A percentile compares a stretch with the other conserved stretches of the same genome.
Evolutionary conservation across 2,797 vertebrate genomes (phyloP).

Genomic region (Anomalospiza imberbis): DNA sequence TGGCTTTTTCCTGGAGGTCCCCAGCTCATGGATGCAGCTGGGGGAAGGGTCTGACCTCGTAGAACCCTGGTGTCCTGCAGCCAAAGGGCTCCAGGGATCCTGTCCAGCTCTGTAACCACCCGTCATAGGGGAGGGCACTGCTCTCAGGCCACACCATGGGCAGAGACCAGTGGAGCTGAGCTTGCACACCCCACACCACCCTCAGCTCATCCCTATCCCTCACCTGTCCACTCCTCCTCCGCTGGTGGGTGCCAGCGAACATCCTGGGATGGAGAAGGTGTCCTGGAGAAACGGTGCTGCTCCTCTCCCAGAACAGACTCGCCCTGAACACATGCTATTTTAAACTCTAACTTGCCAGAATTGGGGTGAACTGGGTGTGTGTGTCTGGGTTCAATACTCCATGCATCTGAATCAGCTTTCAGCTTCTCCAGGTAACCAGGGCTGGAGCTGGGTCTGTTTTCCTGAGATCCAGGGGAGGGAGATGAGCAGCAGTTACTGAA

Average conservation of each 20-base stretch:
- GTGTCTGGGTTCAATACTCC: not conserved
- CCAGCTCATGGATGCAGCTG: not conserved
- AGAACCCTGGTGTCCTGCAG: not conserved
- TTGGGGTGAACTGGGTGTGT: not conserved
- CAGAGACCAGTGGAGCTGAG: not conserved
- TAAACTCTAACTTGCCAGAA: not conserved
- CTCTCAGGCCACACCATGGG: not conserved
- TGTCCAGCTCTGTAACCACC: not conserved
- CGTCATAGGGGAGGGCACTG: not conserved
- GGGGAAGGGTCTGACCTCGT: not conserved
- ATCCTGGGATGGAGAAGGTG: not conserved
- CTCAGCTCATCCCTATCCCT: not conserved
- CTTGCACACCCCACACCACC: not conserved
- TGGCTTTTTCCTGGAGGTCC: not conserved
- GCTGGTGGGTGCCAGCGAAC: not conserved
- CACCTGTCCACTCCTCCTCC: accelerated
- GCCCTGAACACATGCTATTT: not conserved
- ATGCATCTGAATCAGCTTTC: not conserved
- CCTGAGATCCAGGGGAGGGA: not conserved
- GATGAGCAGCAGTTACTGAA: not conserved
- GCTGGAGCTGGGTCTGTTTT: not conserved
- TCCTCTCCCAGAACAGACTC: not conserved
- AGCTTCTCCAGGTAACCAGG: not conserved
- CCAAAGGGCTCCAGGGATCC: not conserved
- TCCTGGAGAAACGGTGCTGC: not conserved